phyloP scores from a whole-genome alignment of 2,797 vertebrate species.

The Echiichthys vipera region DNA sequence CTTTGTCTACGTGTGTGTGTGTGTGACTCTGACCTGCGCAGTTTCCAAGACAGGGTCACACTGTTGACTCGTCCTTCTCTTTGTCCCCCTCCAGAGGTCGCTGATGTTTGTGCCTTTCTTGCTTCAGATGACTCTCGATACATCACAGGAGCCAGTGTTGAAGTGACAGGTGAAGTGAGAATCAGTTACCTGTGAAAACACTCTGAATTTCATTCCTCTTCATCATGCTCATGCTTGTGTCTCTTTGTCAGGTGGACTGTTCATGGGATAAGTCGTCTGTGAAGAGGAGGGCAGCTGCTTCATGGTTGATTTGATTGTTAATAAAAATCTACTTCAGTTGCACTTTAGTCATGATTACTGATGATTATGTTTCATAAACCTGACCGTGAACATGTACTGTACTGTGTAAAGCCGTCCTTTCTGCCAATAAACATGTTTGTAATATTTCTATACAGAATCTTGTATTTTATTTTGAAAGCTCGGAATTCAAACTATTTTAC shows the following conservation, averaged over 20 bases:
- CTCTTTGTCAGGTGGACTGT: conserved; percentile 81
- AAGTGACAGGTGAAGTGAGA: conserved; percentile 86
- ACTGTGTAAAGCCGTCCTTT: conserved; percentile 11
- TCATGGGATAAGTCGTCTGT: conserved; percentile 77
- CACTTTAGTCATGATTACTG: not conserved
- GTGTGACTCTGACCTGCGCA: not conserved
- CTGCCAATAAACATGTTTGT: conserved; percentile 42
- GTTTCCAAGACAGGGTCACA: not conserved
- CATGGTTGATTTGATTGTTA: not conserved
- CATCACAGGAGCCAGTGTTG: conserved; percentile 89
- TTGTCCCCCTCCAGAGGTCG: conserved; percentile 84
- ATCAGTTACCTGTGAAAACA: not conserved
- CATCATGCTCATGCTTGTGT: not conserved
- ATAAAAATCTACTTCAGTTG: not conserved
- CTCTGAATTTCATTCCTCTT: not conserved
- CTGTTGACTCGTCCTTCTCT: not conserved
- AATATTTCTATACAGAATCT: not conserved
- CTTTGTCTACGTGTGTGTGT: not conserved
- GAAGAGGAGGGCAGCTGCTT: conserved; percentile 12
- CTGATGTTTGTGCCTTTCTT: conserved; percentile 90
- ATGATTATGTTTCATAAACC: conserved; percentile 4
- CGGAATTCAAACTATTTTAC: not conserved
- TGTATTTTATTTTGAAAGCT: not conserved
- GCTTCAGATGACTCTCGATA: conserved; percentile 91
- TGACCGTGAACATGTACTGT: not conserved